These are phyloP conservation scores for Falcaria lacertinaria DNA, from an alignment of 2,888 invertebrate species.

Conservation along the genomic window DNA sequence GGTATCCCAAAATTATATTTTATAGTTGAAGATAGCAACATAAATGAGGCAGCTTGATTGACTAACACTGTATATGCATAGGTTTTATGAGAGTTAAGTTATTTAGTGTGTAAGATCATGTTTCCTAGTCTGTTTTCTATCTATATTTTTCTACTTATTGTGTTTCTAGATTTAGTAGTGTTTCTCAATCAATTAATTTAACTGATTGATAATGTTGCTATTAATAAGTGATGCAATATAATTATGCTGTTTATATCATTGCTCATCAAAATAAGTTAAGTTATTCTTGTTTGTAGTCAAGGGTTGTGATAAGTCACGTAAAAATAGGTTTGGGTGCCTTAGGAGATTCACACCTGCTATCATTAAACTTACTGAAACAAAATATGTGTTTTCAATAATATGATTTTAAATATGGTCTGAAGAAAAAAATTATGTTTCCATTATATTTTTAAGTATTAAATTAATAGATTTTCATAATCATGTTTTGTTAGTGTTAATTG, in stretches of 20 bases:
- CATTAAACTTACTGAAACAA: no score
- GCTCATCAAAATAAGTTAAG: background rate
- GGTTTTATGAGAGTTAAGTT: conserved; percentile 30
- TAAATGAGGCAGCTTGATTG: no score
- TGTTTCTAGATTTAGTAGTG: background rate
- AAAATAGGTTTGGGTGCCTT: no score
- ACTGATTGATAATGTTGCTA: background rate
- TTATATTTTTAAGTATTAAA: no score
- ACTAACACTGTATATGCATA: no score
- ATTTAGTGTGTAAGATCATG: conserved; percentile 45
- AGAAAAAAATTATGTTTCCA: no score
- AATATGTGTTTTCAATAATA: no score
- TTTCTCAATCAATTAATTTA: background rate
- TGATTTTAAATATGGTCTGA: no score
- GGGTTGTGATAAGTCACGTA: conserved; percentile 2
- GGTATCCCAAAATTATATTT: no score
- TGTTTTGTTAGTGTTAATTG: conserved; percentile 1
- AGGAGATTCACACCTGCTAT: no score
- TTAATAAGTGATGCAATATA: background rate
- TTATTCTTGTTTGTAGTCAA: background rate
- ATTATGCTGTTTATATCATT: background rate
- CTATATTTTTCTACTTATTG: conserved; percentile 4
- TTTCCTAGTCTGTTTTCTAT: conserved; percentile 48
- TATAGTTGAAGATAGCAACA: no score
- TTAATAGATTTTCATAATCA: background rate